phyloP scores from a whole-genome alignment of 2,888 invertebrate species.

The Ischnura elegans region DNA sequence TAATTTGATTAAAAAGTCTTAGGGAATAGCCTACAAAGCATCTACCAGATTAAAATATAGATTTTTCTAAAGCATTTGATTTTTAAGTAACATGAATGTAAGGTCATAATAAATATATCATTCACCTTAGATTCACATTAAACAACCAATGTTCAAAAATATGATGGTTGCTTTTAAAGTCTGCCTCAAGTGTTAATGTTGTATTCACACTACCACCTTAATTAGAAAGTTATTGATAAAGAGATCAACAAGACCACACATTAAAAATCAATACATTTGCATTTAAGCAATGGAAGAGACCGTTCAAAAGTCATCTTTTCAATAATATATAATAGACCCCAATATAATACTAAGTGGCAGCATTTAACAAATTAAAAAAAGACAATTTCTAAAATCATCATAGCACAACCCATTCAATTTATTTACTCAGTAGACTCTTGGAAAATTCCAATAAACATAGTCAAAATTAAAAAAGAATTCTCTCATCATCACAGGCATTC shows the following conservation, averaged over 20 bases:
- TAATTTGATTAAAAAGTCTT: not conserved
- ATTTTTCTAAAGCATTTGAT: not conserved
- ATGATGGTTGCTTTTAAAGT: conserved; percentile 26
- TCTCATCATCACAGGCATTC: not conserved
- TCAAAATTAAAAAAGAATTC: not conserved
- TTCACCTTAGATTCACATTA: not conserved
- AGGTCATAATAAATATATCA: not conserved
- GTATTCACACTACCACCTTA: conserved; percentile 9
- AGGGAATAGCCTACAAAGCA: not conserved
- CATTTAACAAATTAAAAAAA: conserved; percentile 24
- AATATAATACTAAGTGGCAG: conserved; percentile 44
- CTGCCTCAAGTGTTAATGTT: not conserved
- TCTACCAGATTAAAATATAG: not conserved
- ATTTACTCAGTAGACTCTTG: not conserved
- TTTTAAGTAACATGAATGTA: not conserved
- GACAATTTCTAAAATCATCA: not conserved
- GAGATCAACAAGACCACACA: conserved; percentile 30
- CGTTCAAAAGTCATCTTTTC: not conserved
- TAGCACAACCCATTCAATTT: conserved; percentile 1
- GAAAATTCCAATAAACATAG: not conserved
- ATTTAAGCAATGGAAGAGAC: conserved; percentile 29
- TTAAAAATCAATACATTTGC: conserved; percentile 15
- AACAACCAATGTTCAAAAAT: conserved; percentile 47
- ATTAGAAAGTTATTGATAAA: not conserved
- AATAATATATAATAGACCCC: not conserved